Evolutionary conservation across 2,888 invertebrate species (phyloP).

Genomic region (Chromoteleia sp.): DNA sequence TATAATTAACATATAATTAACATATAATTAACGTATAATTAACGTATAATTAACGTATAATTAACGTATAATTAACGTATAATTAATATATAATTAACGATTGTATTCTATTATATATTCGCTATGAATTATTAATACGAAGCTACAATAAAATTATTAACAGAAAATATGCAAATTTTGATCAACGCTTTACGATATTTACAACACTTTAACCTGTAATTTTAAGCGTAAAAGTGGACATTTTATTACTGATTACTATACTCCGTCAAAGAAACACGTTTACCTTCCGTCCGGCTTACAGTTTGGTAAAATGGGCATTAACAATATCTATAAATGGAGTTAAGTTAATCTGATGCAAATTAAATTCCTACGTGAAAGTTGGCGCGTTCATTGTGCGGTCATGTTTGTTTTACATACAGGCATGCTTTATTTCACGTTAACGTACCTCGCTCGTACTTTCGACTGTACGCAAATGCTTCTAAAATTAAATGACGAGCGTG

Average conservation of each 20-base stretch:
- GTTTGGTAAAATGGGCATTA: conserved; percentile 40
- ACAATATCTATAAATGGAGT: conserved; percentile 38
- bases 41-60: too few relatives aligned
- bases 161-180: neutral
- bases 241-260: too few relatives aligned
- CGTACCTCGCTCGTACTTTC: conserved; percentile 21
- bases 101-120: too few relatives aligned
- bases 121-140: too few relatives aligned
- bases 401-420: conserved; percentile 45
- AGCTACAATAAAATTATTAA: too few relatives aligned
- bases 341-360: conserved; percentile 54
- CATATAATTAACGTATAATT: too few relatives aligned
- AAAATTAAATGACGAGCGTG: conserved; percentile 59
- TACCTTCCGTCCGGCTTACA: conserved; percentile 31
- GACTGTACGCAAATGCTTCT: conserved; percentile 33
- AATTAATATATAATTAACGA: too few relatives aligned
- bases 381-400: conserved; percentile 17
- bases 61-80: too few relatives aligned
- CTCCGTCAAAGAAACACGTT: conserved; percentile 6
- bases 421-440: conserved; percentile 24
- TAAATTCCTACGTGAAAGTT: conserved; percentile 49
- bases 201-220: conserved; percentile 3
- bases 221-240: too few relatives aligned
- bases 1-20: too few relatives aligned
- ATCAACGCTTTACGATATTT: conserved; percentile 26